Evolutionary conservation across 2,113 vertebrate genomes (phyloP), one percentile per base, ranked within the genome.

Genomic region (Paramisgurnus dabryanus): DNA sequence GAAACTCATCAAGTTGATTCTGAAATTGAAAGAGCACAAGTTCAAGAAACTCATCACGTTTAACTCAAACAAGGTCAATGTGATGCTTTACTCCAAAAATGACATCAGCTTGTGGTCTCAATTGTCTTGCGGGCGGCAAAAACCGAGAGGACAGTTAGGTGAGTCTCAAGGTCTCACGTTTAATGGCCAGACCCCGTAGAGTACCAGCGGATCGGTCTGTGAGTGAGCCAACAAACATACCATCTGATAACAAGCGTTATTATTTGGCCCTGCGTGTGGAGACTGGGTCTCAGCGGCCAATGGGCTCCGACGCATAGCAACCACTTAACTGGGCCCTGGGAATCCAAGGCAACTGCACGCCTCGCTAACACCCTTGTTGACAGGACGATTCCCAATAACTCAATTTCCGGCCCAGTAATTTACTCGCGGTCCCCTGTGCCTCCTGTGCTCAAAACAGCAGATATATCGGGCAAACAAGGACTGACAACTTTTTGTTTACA

Each of bases 281-380:
- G 84, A 87, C 79, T 86, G 27, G 79, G 83, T 83, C 84, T 65
- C 67, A 50, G 60, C 73, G 15, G 55, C 85, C 82, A 80, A 63
- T 45, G 7, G 55, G 64, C 72, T 84, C 70, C 80, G 64, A 82
- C 82, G 81, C 72, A 79, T 79, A 76, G 85, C 82, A 83, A 71
- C 82, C 75, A 82, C 82, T 89, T 87, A 85, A 82, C 83, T 82
- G 43, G 53, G 72, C 67, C 64, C 84, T 79, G 80, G 82, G 83
- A 88, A 88, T 84, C 86, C 80, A 83, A 81, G 81, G 79, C 84
- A 90, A 88, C 81, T 61, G 84, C 84, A 87, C 67, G 73, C 79
- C 78, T 79, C 17, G 27, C 76, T 85, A 86, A 87, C 81, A 86
- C 78, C 86, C 80, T 75, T 63, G 61, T 82, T 65, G 67, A 82